Percentiles rank a stretch among this genome's conserved stretches.
Conservation (phyloP, 2,888 invertebrate species). For the Micoletzkya japonica region DNA sequence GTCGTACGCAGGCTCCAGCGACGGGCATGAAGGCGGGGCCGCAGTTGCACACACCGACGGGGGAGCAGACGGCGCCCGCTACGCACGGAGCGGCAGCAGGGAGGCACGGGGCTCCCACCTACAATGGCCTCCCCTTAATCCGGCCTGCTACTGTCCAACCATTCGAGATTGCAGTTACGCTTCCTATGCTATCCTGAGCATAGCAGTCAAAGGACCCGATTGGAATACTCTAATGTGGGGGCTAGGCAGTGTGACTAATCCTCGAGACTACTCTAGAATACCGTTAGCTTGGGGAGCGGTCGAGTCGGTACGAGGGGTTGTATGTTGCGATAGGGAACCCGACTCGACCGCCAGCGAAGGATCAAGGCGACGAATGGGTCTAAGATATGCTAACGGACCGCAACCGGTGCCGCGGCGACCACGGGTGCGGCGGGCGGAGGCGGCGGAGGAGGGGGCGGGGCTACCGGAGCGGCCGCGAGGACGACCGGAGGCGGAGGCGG, state of each 20-base stretch:
- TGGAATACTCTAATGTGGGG: not conserved
- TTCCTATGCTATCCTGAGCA: too few species aligned
- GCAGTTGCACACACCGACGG: constrained; percentile 48
- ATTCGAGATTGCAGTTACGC: too few species aligned
- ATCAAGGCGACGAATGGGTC: constrained; percentile 28
- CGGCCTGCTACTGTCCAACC: too few species aligned
- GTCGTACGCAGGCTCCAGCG: constrained; percentile 46
- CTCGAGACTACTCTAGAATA: not conserved
- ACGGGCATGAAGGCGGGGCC: constrained; percentile 44
- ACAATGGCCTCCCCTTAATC: too few species aligned
- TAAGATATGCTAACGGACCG: constrained; percentile 29
- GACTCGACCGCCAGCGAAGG: not conserved
- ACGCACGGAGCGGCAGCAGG: constrained; percentile 33
- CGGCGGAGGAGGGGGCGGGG: constrained; percentile 17
- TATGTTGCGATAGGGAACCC: too few species aligned
- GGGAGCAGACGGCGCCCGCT: constrained; percentile 49
- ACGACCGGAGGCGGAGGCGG: constrained; percentile 37
- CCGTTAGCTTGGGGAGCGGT: not conserved
- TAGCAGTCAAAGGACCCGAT: too few species aligned
- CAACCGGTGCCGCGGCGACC: constrained; percentile 27
- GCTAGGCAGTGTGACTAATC: not conserved
- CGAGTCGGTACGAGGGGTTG: too few species aligned
- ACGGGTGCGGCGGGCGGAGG: constrained; percentile 30
- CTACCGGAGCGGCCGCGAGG: constrained; percentile 40
- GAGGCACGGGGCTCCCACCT: constrained; percentile 48